These are phyloP conservation scores for Coccyzus lansbergi DNA, from an alignment of 2,797 vertebrate genomes.

Conservation along the genomic window DNA sequence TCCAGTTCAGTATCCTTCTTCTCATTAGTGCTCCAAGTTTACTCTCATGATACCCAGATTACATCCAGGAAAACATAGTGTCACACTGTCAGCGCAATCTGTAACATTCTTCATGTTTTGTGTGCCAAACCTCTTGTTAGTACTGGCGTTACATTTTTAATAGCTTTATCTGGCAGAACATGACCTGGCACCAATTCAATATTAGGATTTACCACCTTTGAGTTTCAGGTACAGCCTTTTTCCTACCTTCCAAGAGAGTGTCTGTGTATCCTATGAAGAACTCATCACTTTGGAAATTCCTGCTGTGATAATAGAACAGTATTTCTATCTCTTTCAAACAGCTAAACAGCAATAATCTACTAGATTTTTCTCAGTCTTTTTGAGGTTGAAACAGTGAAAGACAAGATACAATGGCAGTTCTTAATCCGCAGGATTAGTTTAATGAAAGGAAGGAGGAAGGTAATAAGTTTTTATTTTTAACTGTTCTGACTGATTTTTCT, in stretches of 20 bases:
- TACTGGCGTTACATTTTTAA: conserved; percentile 65
- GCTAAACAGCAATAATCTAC: neutral
- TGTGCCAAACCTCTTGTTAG: conserved; percentile 47
- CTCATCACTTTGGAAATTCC: conserved; percentile 41
- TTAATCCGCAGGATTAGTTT: neutral
- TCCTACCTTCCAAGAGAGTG: conserved; percentile 46
- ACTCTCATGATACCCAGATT: conserved; percentile 69
- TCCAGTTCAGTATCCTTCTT: conserved; percentile 65
- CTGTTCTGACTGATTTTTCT: neutral
- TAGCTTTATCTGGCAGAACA: conserved; percentile 63
- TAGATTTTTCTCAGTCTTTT: conserved; percentile 54
- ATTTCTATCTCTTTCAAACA: conserved; percentile 43
- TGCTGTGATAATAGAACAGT: conserved; percentile 57
- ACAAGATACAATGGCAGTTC: neutral
- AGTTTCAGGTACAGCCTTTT: conserved; percentile 55
- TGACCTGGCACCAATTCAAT: conserved; percentile 41
- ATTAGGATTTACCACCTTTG: conserved; percentile 30
- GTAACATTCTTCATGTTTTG: conserved; percentile 45
- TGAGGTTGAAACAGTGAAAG: conserved; percentile 17
- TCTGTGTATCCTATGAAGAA: conserved; percentile 36
- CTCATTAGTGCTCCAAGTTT: conserved; percentile 66
- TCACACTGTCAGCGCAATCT: conserved; percentile 70
- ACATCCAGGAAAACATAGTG: conserved; percentile 70
- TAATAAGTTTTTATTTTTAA: conserved; percentile 8
- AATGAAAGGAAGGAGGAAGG: conserved; percentile 4